Conservation (phyloP, 1,140 invertebrate species). For the Papilio polytes region DNA sequence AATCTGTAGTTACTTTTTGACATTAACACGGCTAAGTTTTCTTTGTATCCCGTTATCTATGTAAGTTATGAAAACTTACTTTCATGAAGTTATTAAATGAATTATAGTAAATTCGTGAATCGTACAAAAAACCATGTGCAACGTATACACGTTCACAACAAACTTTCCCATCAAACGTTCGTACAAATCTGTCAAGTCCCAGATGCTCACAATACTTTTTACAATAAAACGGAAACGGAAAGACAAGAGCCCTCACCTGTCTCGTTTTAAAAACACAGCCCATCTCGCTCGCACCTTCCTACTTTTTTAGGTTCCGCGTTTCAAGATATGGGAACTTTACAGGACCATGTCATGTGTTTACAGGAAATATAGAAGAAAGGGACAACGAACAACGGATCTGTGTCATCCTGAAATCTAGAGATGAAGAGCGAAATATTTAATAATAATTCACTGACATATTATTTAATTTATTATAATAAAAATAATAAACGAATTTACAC, state of each 20-base stretch:
- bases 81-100: background rate
- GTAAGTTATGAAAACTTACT: background rate
- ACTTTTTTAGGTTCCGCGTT: slow-evolving; percentile 50
- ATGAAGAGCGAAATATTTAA: too few species aligned
- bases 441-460: too few species aligned
- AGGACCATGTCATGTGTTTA: slow-evolving; percentile 5
- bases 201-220: slow-evolving; percentile 73
- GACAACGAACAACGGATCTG: too few species aligned
- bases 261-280: slow-evolving; percentile 56
- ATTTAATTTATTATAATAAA: too few species aligned
- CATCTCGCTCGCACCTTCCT: slow-evolving; percentile 56
- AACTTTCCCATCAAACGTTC: slow-evolving; percentile 54
- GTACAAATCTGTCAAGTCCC: slow-evolving; percentile 59
- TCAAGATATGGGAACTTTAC: slow-evolving; percentile 34
- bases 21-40: too few species aligned
- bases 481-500: too few species aligned
- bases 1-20: too few species aligned
- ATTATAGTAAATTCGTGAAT: background rate
- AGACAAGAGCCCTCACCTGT: slow-evolving; percentile 61
- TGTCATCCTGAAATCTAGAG: too few species aligned
- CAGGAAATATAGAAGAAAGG: background rate
- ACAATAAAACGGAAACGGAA: slow-evolving; percentile 77
- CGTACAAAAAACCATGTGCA: background rate
- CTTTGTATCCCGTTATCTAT: background rate
- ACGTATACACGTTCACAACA: slow-evolving; percentile 35